Percentiles rank a stretch among this genome's conserved stretches.
Conservation (phyloP, 2,797 vertebrate species). For the Danionella dracula region DNA sequence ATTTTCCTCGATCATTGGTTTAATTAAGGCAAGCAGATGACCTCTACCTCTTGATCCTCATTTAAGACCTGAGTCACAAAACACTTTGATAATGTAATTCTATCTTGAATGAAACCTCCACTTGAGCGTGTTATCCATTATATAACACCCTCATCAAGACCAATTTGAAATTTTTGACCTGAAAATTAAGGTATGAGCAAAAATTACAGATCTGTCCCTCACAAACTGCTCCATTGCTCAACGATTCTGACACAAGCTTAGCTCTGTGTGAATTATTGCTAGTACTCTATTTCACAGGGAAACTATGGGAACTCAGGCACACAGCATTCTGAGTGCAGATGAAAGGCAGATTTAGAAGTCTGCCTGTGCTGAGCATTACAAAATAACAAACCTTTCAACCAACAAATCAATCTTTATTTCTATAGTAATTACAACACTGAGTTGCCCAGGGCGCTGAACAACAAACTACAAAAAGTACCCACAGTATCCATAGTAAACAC, state of each 20-base stretch:
- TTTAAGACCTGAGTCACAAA: not conserved
- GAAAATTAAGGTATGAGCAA: not conserved
- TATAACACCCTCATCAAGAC: not conserved
- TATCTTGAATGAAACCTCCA: not conserved
- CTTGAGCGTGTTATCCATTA: not conserved
- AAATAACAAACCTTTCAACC: too few species aligned
- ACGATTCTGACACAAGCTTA: not conserved
- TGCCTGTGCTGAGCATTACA: not conserved
- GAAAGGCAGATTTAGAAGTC: not conserved
- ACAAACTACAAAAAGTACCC: too few species aligned
- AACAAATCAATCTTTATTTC: too few species aligned
- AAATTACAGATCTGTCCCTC: not conserved
- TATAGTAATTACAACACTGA: too few species aligned
- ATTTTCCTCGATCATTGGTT: not conserved
- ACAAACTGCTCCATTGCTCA: not conserved
- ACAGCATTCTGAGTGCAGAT: not conserved
- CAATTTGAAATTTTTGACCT: not conserved
- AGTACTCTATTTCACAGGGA: not conserved
- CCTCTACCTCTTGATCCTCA: not conserved
- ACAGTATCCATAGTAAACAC: too few species aligned
- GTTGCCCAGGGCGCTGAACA: too few species aligned
- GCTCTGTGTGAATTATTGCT: not conserved
- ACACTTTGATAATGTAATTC: not conserved
- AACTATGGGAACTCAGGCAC: not conserved
- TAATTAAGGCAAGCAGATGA: not conserved